Conservation (phyloP, 2,888 invertebrate species). For the Sarcophaga carnaria region DNA sequence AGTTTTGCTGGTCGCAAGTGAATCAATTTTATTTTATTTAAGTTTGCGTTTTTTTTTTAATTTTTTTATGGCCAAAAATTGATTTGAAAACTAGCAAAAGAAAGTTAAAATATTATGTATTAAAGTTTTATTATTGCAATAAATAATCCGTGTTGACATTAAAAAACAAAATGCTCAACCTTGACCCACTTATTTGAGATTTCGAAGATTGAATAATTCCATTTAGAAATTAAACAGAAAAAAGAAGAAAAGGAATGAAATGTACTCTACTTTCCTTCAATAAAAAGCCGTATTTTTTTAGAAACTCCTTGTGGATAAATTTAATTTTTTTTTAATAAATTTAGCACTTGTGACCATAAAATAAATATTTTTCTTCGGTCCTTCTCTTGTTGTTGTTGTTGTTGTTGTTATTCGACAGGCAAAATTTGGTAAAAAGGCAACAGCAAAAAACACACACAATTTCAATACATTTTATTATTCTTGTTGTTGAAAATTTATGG, state of each 20-base stretch:
- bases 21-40: too few species aligned
- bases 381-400: neutral
- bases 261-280: neutral
- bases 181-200: conserved; percentile 3
- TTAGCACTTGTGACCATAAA: conserved; percentile 34
- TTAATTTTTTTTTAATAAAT: conserved; percentile 37
- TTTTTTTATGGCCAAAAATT: too few species aligned
- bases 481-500: too few species aligned
- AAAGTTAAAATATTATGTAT: too few species aligned
- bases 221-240: too few species aligned
- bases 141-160: conserved; percentile 2
- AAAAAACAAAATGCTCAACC: conserved; percentile 18
- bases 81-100: too few species aligned
- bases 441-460: neutral
- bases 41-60: too few species aligned
- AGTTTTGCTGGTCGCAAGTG: too few species aligned
- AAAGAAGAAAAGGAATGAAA: too few species aligned
- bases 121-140: neutral
- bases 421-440: neutral
- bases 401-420: too few species aligned
- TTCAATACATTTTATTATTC: too few species aligned
- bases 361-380: conserved; percentile 12
- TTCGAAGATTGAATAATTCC: too few species aligned
- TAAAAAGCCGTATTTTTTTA: neutral
- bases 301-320: conserved; percentile 22